Evolutionary conservation across 2,797 vertebrate species (phyloP).

Genomic region (Meriones psammophilus): DNA sequence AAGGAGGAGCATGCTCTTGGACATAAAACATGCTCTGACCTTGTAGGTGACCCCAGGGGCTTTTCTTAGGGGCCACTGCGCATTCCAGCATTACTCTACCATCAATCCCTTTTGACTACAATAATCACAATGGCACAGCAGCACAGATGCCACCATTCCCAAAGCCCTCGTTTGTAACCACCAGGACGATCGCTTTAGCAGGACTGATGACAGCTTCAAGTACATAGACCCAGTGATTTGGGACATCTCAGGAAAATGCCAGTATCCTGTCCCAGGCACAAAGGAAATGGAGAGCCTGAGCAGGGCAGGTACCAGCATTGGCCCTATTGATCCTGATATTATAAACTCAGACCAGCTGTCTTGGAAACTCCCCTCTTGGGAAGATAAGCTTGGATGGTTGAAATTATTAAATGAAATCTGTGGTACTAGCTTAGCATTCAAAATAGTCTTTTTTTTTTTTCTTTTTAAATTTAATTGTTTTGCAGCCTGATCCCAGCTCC

Average conservation of each 20-base stretch:
- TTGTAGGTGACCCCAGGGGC: background rate
- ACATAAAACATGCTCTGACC: background rate
- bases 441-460: background rate
- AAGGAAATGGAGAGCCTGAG: background rate
- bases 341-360: background rate
- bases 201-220: background rate
- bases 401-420: background rate
- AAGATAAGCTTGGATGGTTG: background rate
- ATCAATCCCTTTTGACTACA: background rate
- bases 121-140: fast-evolving
- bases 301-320: background rate
- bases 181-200: background rate
- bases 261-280: background rate
- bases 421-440: fast-evolving
- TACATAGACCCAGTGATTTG: background rate
- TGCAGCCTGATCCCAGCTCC: no score
- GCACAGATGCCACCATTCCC: fast-evolving
- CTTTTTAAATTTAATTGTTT: no score
- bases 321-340: background rate
- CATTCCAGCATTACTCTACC: fast-evolving
- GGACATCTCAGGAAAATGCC: background rate
- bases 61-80: background rate
- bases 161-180: background rate
- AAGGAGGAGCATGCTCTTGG: background rate
- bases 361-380: background rate